A percentile compares a stretch with the other conserved stretches of the same genome.
Conservation (phyloP, 2,797 vertebrate species). For the Geotrypetes seraphini region DNA sequence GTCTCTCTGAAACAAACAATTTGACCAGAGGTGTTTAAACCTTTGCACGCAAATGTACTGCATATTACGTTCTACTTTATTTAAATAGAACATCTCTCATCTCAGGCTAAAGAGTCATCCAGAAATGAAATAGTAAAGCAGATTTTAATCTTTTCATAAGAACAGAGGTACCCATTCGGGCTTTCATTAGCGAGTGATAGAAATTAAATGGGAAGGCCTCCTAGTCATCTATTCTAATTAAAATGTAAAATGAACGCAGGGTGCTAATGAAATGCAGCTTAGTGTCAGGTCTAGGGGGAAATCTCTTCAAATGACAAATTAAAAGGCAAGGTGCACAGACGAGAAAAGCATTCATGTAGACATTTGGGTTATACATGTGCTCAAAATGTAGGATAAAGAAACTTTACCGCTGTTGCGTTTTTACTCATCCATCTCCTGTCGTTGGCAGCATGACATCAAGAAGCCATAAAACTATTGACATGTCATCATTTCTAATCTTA, state of each 20-base stretch:
- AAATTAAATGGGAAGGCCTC: conserved; percentile 38
- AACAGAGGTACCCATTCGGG: conserved; percentile 12
- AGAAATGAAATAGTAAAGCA: conserved; percentile 18
- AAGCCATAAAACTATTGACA: too few species aligned
- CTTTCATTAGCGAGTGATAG: conserved; percentile 32
- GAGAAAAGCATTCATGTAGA: conserved; percentile 11
- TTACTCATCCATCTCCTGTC: conserved; percentile 23
- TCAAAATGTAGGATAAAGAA: too few species aligned
- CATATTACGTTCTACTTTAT: too few species aligned
- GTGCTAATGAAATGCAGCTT: conserved; percentile 62
- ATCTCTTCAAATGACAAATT: conserved; percentile 31
- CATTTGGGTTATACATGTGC: too few species aligned
- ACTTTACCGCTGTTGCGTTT: too few species aligned
- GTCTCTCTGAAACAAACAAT: too few species aligned
- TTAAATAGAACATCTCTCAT: conserved; percentile 6
- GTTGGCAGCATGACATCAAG: too few species aligned
- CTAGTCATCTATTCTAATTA: conserved; percentile 59
- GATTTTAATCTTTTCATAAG: conserved; percentile 25
- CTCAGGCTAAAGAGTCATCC: conserved; percentile 1
- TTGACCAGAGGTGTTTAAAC: neutral
- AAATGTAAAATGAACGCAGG: conserved; percentile 60
- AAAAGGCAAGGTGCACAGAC: conserved; percentile 24
- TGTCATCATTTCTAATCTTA: too few species aligned
- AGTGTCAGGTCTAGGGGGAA: conserved; percentile 48
- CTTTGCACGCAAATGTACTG: too few species aligned